phyloP scores from a whole-genome alignment of 2,888 invertebrate genomes.

The Sinohyriopsis cumingii region DNA sequence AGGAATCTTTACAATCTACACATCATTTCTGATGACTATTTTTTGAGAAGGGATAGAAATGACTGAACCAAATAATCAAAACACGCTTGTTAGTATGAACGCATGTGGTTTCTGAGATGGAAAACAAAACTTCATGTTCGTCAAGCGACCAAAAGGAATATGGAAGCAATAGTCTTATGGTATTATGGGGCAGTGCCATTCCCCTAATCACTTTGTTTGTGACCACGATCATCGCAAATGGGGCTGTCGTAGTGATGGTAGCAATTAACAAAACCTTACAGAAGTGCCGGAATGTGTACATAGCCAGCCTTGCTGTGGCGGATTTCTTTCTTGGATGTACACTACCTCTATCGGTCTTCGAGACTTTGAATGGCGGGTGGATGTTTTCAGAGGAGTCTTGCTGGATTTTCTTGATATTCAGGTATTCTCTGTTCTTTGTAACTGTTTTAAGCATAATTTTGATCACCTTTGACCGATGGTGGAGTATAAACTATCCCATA shows the following conservation, averaged over 20 bases:
- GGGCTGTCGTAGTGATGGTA: conserved; percentile 56
- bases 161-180: conserved; percentile 12
- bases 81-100: too few relatives aligned
- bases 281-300: conserved; percentile 58
- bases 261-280: conserved; percentile 44
- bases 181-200: conserved; percentile 32
- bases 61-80: too few relatives aligned
- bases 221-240: conserved; percentile 53
- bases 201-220: conserved; percentile 49
- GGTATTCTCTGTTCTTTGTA: conserved; percentile 51
- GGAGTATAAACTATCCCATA: conserved; percentile 62
- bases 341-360: conserved; percentile 52
- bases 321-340: conserved; percentile 57
- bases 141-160: conserved; percentile 9
- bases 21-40: too few relatives aligned
- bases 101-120: conserved; percentile 7
- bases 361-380: conserved; percentile 46
- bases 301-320: conserved; percentile 58
- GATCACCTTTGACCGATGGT: conserved; percentile 61
- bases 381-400: conserved; percentile 37
- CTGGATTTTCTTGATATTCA: conserved; percentile 42
- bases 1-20: too few relatives aligned
- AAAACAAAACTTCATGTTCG: conserved; percentile 22
- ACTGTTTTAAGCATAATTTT: conserved; percentile 60
- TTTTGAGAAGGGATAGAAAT: too few relatives aligned